Conservation (phyloP, 2,888 invertebrate genomes). For the Alloplasta piceator region DNA sequence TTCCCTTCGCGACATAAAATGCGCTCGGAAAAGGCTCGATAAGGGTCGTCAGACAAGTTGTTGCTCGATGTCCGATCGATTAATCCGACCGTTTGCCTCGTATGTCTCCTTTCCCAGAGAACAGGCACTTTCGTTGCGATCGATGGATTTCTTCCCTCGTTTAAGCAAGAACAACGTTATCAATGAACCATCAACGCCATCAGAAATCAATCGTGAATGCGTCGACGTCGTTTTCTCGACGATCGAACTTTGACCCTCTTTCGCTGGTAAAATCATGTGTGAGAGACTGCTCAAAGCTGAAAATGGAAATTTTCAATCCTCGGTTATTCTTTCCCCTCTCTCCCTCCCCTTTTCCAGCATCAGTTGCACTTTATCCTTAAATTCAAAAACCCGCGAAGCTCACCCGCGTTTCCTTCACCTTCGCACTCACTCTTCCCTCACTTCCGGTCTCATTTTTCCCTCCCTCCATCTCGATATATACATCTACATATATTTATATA, state of each 20-base stretch:
- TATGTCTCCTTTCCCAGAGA: not conserved
- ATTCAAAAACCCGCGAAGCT: too few relatives aligned
- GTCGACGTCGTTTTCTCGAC: conserved; percentile 60
- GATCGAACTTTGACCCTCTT: conserved; percentile 78
- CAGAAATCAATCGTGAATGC: not conserved
- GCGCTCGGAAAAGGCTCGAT: too few relatives aligned
- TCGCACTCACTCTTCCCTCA: conserved; percentile 53
- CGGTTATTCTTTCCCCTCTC: not conserved
- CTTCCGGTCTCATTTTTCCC: conserved; percentile 33
- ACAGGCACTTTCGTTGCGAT: not conserved
- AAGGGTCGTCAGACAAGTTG: conserved; percentile 22
- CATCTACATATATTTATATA: conserved; percentile 4
- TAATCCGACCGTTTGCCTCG: conserved; percentile 26
- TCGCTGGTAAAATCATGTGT: conserved; percentile 71
- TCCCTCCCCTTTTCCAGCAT: conserved; percentile 25
- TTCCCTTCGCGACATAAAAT: too few relatives aligned
- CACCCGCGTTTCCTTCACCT: conserved; percentile 46
- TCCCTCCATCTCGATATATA: conserved; percentile 4
- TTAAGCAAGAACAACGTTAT: not conserved
- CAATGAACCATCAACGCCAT: too few relatives aligned
- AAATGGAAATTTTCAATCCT: not conserved
- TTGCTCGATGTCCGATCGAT: conserved; percentile 57
- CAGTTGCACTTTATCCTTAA: not conserved
- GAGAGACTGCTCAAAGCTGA: conserved; percentile 52
- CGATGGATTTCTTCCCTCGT: not conserved